Percentiles rank a stretch among this genome's conserved stretches.
These are phyloP conservation scores for Pangasius macronema DNA, from an alignment of 2,797 vertebrate species.

Conservation along the genomic window DNA sequence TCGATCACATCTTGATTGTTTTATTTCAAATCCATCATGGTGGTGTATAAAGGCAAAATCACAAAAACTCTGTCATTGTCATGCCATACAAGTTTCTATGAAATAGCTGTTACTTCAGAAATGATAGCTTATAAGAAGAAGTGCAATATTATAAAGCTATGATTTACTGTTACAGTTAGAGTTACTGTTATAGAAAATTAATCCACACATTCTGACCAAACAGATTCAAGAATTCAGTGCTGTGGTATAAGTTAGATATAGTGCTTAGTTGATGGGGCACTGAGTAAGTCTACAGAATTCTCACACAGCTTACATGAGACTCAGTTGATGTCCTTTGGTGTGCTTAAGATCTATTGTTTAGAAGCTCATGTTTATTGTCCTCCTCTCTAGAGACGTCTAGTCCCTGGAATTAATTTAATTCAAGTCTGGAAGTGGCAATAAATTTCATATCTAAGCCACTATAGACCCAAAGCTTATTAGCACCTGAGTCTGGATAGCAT, in stretches of 20 bases:
- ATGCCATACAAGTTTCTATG: not conserved
- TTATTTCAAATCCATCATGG: no score
- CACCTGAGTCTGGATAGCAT: not conserved
- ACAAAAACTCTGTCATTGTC: no score
- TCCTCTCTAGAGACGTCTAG: not conserved
- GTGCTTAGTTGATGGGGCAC: not conserved
- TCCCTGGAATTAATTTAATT: conserved; percentile 9
- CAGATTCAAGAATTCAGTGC: not conserved
- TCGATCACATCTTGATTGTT: no score
- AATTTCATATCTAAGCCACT: not conserved
- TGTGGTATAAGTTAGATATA: not conserved
- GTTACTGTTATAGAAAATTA: not conserved
- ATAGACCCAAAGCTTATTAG: conserved; percentile 14
- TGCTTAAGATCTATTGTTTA: conserved; percentile 5
- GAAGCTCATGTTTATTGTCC: conserved; percentile 1
- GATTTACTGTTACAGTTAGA: not conserved
- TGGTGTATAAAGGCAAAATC: no score
- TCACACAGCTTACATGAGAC: not conserved
- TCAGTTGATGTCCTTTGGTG: not conserved
- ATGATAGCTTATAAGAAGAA: not conserved
- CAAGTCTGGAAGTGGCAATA: not conserved
- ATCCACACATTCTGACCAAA: not conserved
- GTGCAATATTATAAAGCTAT: not conserved
- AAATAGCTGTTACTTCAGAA: not conserved
- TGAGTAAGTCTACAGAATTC: not conserved